Percentiles rank a stretch among this genome's conserved stretches.
phyloP scores from a whole-genome alignment of 2,888 invertebrate genomes.

The Pachydiplax longipennis region DNA sequence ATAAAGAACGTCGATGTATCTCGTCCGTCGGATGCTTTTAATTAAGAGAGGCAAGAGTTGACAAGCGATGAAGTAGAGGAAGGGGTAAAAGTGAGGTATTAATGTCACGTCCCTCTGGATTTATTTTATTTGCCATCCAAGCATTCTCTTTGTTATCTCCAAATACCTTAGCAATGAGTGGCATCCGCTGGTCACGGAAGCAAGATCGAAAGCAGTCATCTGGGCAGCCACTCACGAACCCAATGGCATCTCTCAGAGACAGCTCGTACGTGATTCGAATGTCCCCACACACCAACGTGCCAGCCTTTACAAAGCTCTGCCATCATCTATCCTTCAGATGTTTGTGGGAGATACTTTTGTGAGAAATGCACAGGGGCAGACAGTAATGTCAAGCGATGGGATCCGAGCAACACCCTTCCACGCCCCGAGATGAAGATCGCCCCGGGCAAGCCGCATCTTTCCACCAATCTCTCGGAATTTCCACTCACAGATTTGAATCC shows the following conservation, averaged over 20 bases:
- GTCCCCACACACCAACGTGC: background rate
- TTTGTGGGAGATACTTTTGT: slow-evolving; percentile 18
- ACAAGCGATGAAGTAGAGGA: background rate
- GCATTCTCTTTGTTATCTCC: slow-evolving; percentile 5
- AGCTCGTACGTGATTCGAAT: slow-evolving; percentile 25
- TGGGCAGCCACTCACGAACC: slow-evolving; percentile 36
- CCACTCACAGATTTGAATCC: background rate
- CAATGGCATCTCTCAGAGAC: slow-evolving; percentile 14
- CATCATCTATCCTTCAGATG: slow-evolving; percentile 41
- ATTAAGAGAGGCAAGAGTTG: too few relatives aligned
- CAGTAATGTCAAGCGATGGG: slow-evolving; percentile 14
- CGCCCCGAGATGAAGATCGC: slow-evolving; percentile 24
- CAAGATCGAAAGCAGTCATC: slow-evolving; percentile 7
- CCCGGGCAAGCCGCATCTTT: background rate
- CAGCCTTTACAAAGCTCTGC: background rate
- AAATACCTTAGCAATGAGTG: slow-evolving; percentile 9
- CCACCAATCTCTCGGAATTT: background rate
- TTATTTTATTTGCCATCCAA: background rate
- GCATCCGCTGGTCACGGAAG: slow-evolving; percentile 14
- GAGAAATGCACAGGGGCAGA: background rate
- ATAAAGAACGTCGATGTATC: too few relatives aligned
- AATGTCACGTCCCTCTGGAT: background rate
- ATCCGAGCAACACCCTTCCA: background rate
- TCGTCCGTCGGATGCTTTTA: too few relatives aligned
- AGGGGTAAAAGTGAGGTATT: background rate